Percentiles rank a stretch among this genome's conserved stretches.
phyloP scores from a whole-genome alignment of 2,113 vertebrate genomes.

The Tragelaphus buxtoni region DNA sequence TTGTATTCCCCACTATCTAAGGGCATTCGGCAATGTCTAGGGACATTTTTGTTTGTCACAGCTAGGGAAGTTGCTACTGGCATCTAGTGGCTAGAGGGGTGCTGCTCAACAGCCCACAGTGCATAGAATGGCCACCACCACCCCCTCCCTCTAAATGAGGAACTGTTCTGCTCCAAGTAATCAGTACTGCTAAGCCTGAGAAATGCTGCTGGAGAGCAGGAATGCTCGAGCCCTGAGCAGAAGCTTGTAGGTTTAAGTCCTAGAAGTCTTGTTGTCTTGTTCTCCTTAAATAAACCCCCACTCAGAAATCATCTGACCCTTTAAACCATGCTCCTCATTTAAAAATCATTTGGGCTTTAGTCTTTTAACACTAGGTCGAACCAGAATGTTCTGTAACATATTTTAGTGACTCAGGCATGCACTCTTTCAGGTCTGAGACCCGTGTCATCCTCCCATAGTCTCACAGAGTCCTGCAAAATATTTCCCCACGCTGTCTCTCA shows the following conservation, averaged over 20 bases:
- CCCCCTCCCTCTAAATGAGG: too few relatives aligned
- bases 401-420: background rate
- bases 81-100: background rate
- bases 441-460: background rate
- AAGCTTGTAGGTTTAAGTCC: background rate
- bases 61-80: background rate
- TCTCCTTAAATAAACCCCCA: background rate
- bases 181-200: background rate
- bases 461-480: background rate
- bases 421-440: background rate
- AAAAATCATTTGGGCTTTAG: background rate
- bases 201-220: background rate
- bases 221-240: too few relatives aligned
- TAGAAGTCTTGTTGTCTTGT: background rate
- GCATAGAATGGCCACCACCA: background rate
- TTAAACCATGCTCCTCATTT: background rate
- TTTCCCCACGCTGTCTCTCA: fast-evolving
- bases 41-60: background rate
- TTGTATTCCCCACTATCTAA: background rate
- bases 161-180: background rate
- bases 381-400: background rate
- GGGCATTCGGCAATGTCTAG: too few relatives aligned
- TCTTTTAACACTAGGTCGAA: background rate
- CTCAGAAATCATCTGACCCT: background rate
- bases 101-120: background rate